Evolutionary conservation across 1,140 invertebrate species (phyloP), one percentile per base, ranked within the genome.

Genomic region (Helicoverpa zea): DNA sequence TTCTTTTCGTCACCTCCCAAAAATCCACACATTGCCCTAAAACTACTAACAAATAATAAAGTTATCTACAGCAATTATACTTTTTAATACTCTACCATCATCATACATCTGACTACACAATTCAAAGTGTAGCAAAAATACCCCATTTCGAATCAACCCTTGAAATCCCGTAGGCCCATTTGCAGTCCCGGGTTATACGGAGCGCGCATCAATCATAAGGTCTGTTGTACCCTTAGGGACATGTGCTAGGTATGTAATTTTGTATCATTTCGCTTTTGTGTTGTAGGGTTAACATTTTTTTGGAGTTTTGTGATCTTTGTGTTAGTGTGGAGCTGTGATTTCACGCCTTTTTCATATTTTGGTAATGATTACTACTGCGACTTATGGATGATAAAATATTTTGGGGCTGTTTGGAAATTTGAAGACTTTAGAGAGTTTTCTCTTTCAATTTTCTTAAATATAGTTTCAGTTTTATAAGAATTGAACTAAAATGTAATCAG

Each of bases 161-260:
- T 51, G 64, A 13, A 35, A n/a, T 75, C 79, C 72, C 79, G 58
- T 81, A 81, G 79, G 79, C 70, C 79, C 70, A 75, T 81, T 81
- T 75, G 61, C 43, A 11, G 64, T 73, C 58, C 30, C 49, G 52
- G 49, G 61, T 74, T 74, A 73, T 29, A 49, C 64, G 52, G 43
- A 2, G 64, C 64, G 18, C 58, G 13, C 79, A 81, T 81, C 72
- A 47, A 70, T 83, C 63, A 83, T 82, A 56, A 11, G 72, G 66
- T 51, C 56, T 4, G 59, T 59, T 49, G n/a, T 52, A 66, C 75
- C 75, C 61, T 11, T 18, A 35, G 75, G 61, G 61, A 77, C 23
- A 30, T 52, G 29, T 13, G 14, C 29, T 73, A 23, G 23, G 23
- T 23, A 58, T 73, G 68, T 54, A 72, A 72, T 72, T 72, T 72